Evolutionary conservation across 2,797 vertebrate genomes (phyloP).

Genomic region (Taenioides sp.): DNA sequence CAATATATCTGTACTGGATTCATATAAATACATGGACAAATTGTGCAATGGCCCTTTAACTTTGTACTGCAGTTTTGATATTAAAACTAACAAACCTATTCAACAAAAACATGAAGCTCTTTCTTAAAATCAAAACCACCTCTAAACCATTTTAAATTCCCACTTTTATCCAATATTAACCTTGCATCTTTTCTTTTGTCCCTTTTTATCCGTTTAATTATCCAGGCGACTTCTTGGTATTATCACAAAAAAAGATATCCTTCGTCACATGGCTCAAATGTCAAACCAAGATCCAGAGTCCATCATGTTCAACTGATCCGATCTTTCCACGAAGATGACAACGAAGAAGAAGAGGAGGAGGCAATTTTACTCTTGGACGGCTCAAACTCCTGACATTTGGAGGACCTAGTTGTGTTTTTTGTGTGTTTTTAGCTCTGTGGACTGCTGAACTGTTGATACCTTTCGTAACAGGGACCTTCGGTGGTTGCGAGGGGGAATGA

Average conservation of each 20-base stretch:
- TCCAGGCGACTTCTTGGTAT: slow-evolving; percentile 98
- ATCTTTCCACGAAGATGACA: slow-evolving; percentile 70
- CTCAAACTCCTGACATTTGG: slow-evolving; percentile 83
- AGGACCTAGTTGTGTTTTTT: slow-evolving; percentile 10
- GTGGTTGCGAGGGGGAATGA: slow-evolving; percentile 19
- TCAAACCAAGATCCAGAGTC: slow-evolving; percentile 97
- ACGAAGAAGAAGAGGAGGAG: slow-evolving; percentile 84
- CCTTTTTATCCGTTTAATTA: slow-evolving; percentile 28
- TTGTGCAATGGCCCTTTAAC: too few relatives aligned
- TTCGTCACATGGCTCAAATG: slow-evolving; percentile 99
- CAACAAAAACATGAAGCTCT: slow-evolving; percentile 55
- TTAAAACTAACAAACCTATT: slow-evolving; percentile 15
- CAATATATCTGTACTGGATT: too few relatives aligned
- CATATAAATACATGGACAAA: too few relatives aligned
- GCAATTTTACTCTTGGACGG: slow-evolving; percentile 88
- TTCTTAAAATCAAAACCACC: slow-evolving; percentile 8
- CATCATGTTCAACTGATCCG: slow-evolving; percentile 99
- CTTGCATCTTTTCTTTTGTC: neutral
- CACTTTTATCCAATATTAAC: neutral
- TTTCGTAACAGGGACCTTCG: slow-evolving; percentile 3
- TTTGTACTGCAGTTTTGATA: neutral
- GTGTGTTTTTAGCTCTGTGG: slow-evolving; percentile 31
- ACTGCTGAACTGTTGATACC: slow-evolving; percentile 18
- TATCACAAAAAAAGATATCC: slow-evolving; percentile 99
- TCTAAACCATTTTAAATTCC: slow-evolving; percentile 23